phyloP scores from a whole-genome alignment of 2,113 vertebrate species.

The Dunckerocampus dactyliophorus region DNA sequence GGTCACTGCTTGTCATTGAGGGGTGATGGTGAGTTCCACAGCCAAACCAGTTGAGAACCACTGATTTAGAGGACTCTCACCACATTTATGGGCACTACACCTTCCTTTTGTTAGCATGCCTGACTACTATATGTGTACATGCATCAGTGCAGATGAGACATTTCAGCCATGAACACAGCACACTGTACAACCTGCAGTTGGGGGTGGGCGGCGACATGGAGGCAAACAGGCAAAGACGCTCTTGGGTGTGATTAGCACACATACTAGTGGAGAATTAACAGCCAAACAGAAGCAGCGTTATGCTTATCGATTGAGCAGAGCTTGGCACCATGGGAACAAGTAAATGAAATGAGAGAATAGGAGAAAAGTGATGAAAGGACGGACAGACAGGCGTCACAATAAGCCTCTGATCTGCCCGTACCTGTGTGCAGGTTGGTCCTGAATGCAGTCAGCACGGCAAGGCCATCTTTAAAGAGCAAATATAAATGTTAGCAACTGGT shows the following conservation, averaged over 20 bases:
- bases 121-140: conserved; percentile 15
- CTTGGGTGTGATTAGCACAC: conserved; percentile 30
- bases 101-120: neutral
- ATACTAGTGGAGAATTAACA: conserved; percentile 8
- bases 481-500: conserved; percentile 25
- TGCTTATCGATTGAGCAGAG: conserved; percentile 12
- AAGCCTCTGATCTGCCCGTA: conserved; percentile 62
- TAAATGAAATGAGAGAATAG: conserved; percentile 2
- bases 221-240: conserved; percentile 22
- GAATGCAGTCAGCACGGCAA: conserved; percentile 67
- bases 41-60: too few relatives aligned
- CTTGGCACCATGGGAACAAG: neutral
- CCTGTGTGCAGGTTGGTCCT: conserved; percentile 68
- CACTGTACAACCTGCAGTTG: conserved; percentile 5
- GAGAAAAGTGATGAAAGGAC: conserved; percentile 7
- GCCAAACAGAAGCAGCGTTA: conserved; percentile 35
- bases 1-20: neutral
- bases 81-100: neutral
- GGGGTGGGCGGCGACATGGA: conserved; percentile 23
- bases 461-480: conserved; percentile 62
- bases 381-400: conserved; percentile 60
- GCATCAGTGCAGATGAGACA: conserved; percentile 20
- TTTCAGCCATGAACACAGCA: conserved; percentile 18
- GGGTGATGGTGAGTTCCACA: too few relatives aligned
- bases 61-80: neutral